Conservation (phyloP, 2,113 vertebrate species). For the Rallus limicola region DNA sequence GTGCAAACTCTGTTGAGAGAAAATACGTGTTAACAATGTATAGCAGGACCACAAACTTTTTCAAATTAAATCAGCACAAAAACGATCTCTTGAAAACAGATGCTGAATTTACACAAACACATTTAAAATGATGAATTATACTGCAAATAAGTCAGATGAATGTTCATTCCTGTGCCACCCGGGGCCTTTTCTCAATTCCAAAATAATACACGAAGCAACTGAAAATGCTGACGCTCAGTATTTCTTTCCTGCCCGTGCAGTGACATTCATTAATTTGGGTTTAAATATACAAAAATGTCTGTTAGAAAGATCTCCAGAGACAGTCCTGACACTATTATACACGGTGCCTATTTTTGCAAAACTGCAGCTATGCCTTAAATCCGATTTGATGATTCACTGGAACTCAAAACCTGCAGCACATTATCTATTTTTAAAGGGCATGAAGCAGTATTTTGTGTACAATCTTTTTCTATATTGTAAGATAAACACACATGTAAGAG, state of each 20-base stretch:
- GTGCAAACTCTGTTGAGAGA: constrained; percentile 73
- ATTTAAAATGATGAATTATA: background rate
- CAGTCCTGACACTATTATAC: background rate
- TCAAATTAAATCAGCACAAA: constrained; percentile 7
- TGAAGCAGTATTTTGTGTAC: background rate
- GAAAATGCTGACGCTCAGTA: background rate
- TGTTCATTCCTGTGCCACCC: background rate
- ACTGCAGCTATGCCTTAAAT: background rate
- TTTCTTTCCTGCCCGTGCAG: background rate
- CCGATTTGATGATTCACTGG: background rate
- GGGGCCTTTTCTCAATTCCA: background rate
- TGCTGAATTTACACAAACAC: background rate
- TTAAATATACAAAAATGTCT: background rate
- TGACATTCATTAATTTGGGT: background rate
- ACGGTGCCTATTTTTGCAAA: background rate
- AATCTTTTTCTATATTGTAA: background rate
- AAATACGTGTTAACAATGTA: background rate
- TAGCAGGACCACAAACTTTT: background rate
- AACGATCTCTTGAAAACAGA: background rate
- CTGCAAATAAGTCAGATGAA: background rate
- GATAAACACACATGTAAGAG: background rate
- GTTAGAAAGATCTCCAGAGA: background rate
- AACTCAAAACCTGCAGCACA: background rate
- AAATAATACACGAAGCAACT: background rate
- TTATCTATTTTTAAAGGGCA: background rate